Evolutionary conservation across 2,888 invertebrate genomes (phyloP).

Genomic region (Drosophila lutescens): DNA sequence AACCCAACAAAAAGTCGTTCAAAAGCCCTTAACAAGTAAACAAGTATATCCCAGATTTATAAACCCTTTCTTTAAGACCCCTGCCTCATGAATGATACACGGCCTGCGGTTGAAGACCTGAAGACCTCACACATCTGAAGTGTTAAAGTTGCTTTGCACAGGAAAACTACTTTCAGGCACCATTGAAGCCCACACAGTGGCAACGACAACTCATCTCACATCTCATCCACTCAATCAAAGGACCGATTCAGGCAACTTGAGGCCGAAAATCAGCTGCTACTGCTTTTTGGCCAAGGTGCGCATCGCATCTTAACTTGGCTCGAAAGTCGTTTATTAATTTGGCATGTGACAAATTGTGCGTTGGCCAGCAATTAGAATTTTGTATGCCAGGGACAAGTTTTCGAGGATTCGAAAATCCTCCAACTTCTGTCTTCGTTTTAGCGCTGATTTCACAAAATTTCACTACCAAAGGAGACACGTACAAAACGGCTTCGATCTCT

Average conservation of each 20-base stretch:
- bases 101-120: neutral
- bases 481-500: slow-evolving; percentile 72
- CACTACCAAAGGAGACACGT: slow-evolving; percentile 58
- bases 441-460: slow-evolving; percentile 74
- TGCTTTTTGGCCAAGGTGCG: slow-evolving; percentile 31
- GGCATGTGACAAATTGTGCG: slow-evolving; percentile 78
- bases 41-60: no score
- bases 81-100: no score
- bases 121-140: slow-evolving; percentile 27
- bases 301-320: slow-evolving; percentile 2
- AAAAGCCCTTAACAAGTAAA: no score
- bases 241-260: slow-evolving; percentile 62
- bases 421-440: slow-evolving; percentile 14
- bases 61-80: no score
- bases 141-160: slow-evolving; percentile 15
- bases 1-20: no score
- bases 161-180: slow-evolving; percentile 30
- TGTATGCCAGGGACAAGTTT: slow-evolving; percentile 34
- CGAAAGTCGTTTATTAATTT: slow-evolving; percentile 70
- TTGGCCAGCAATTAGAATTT: slow-evolving; percentile 67
- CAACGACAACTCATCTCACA: slow-evolving; percentile 25
- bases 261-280: slow-evolving; percentile 69
- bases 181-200: slow-evolving; percentile 10
- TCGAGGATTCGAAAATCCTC: slow-evolving; percentile 22
- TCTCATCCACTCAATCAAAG: slow-evolving; percentile 61